Evolutionary conservation across 2,797 vertebrate genomes (phyloP).

Genomic region (Acropternis orthonyx): DNA sequence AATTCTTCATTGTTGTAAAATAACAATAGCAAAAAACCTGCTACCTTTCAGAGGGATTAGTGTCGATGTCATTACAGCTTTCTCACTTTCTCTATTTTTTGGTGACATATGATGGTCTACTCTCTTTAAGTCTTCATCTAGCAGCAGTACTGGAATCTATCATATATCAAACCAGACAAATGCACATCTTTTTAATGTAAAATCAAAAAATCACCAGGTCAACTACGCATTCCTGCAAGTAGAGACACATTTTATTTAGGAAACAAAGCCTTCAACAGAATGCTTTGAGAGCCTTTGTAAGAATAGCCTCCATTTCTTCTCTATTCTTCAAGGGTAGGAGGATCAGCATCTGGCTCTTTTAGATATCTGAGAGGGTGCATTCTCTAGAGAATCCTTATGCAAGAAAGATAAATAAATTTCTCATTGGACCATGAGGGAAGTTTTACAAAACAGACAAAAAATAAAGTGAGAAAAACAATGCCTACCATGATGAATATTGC

Average conservation of each 20-base stretch:
- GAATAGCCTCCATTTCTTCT: neutral
- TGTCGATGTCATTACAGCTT: neutral
- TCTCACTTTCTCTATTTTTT: neutral
- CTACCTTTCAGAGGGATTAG: neutral
- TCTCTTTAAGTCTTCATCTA: neutral
- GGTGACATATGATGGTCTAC: neutral
- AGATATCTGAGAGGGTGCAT: neutral
- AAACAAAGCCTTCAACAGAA: neutral
- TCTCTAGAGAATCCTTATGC: neutral
- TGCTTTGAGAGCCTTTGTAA: neutral
- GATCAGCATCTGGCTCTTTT: neutral
- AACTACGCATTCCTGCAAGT: neutral
- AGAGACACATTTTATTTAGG: neutral
- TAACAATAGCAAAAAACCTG: neutral
- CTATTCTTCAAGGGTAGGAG: neutral
- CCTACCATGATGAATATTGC: neutral
- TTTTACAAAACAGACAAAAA: neutral
- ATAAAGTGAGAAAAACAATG: neutral
- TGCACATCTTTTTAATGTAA: constrained; percentile 3
- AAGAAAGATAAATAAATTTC: neutral
- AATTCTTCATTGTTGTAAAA: neutral
- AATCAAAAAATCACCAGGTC: neutral
- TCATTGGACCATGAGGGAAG: neutral
- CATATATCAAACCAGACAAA: neutral
- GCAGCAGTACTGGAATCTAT: neutral